Base-by-base conservation (phyloP, 1,140 invertebrate species). In the Proctacanthus coquilletti region DNA sequence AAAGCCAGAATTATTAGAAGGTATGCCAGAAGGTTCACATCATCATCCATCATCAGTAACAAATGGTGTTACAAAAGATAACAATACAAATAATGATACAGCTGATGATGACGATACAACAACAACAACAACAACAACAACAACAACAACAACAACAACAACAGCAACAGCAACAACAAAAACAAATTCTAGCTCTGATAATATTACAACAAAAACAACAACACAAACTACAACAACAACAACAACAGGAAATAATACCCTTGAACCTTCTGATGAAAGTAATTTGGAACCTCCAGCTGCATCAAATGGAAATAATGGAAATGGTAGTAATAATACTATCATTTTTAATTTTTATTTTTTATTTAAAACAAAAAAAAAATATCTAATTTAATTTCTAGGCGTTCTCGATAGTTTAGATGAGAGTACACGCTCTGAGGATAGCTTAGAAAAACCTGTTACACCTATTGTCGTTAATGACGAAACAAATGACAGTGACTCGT, bases 1-100 rank as follows among this genome's bases (percentile, higher is more conserved):
- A 45, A 80, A 84, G 56, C 84, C 85, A 19, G 76, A 85, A 50
- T 62, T 91, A 38, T 64, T 92, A 14, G 77, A 83, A 42, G 73
- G 75, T 43, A 80, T 84, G 60, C 84, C 79, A 44, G 34, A 48
- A 44, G 21, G 45, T 44, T 32, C 50, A 31, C 30, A 21, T 20
- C 43, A 38, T 45, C 43, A 32, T 38, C 37, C 19, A 40, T 46
- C 38, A 21, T 20, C 40, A n/a, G 51, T 49, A 19, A 43, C 42
- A 29, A 41, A 38, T 14, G 41, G 36, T 9, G 39, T 40, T 14
- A 33, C 31, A n/a, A 25, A 40, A 20, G 38, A 41, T 34, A 49
- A 46, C 30, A 52, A 55, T 42, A 53, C 51, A 18, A 52, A 57
- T 20, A 53, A 53, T 41, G 47, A 55, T 14, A 53, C 60, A 27